A percentile compares a stretch with the other conserved stretches of the same genome.
phyloP scores from a whole-genome alignment of 2,888 invertebrate species.

The Thera britannica region DNA sequence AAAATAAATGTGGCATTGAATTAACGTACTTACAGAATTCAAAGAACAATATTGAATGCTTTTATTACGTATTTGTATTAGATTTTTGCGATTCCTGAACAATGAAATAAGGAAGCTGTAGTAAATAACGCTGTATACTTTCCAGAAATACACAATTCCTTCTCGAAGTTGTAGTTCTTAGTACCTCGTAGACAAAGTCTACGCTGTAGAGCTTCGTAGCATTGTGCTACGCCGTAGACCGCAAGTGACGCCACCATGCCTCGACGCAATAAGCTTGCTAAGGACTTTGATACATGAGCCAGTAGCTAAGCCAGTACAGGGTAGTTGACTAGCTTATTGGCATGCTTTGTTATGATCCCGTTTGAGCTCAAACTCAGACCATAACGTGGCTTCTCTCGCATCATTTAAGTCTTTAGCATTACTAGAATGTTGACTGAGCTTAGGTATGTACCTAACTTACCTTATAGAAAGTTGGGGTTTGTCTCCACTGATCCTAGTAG shows the following conservation, averaged over 20 bases:
- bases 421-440: too few species aligned
- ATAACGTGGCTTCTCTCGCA: background rate
- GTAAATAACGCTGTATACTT: background rate
- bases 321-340: slow-evolving; percentile 2
- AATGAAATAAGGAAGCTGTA: background rate
- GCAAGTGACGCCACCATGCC: slow-evolving; percentile 51
- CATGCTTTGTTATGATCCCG: background rate
- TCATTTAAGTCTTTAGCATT: background rate
- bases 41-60: background rate
- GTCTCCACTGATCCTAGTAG: too few species aligned
- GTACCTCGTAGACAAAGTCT: slow-evolving; percentile 33
- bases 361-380: background rate
- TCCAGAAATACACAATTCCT: background rate
- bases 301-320: slow-evolving; percentile 3
- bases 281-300: slow-evolving; percentile 15
- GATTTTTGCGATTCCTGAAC: background rate
- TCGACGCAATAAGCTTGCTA: slow-evolving; percentile 65
- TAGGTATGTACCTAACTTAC: too few species aligned
- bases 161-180: slow-evolving; percentile 26
- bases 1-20: too few species aligned
- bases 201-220: slow-evolving; percentile 39
- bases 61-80: background rate
- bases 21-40: too few species aligned
- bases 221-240: slow-evolving; percentile 55
- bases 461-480: too few species aligned